phyloP scores from a whole-genome alignment of 2,797 vertebrate genomes.

The Anguilla pacifica region DNA sequence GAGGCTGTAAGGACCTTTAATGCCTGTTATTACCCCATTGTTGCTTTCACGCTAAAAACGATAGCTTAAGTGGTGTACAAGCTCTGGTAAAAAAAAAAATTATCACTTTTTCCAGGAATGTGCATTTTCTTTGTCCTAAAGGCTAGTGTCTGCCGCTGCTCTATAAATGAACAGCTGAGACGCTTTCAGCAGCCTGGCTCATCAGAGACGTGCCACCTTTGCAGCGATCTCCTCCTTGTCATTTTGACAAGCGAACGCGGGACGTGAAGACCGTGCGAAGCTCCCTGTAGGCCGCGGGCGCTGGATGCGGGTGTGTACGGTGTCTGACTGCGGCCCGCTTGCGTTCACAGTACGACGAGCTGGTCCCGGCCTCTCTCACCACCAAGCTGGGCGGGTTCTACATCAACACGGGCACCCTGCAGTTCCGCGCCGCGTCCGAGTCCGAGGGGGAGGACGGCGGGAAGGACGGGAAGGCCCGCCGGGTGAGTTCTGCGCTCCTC shows the following conservation, averaged over 20 bases:
- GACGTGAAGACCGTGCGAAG: background rate
- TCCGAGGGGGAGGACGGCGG: constrained; percentile 73
- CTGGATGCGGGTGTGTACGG: too few species aligned
- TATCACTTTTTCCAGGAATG: too few species aligned
- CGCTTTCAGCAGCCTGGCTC: background rate
- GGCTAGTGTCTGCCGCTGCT: background rate
- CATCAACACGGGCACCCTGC: constrained; percentile 84
- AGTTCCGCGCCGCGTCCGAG: constrained; percentile 83
- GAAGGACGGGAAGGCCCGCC: constrained; percentile 26
- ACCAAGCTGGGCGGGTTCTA: constrained; percentile 88
- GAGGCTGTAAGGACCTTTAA: constrained; percentile 87
- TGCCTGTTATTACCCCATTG: background rate
- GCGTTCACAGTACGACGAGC: constrained; percentile 76
- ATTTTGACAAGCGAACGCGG: background rate
- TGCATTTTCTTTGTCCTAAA: too few species aligned
- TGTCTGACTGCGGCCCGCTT: background rate
- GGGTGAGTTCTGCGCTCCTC: constrained; percentile 54
- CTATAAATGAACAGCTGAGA: background rate
- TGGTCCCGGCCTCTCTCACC: constrained; percentile 84
- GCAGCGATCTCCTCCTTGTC: background rate
- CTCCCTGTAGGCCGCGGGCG: background rate
- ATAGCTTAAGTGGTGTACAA: background rate
- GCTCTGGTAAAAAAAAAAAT: background rate
- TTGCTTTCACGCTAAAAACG: background rate
- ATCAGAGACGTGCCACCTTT: background rate